These are phyloP conservation scores for Mythimna impura DNA, from an alignment of 2,888 invertebrate species.

Conservation along the genomic window DNA sequence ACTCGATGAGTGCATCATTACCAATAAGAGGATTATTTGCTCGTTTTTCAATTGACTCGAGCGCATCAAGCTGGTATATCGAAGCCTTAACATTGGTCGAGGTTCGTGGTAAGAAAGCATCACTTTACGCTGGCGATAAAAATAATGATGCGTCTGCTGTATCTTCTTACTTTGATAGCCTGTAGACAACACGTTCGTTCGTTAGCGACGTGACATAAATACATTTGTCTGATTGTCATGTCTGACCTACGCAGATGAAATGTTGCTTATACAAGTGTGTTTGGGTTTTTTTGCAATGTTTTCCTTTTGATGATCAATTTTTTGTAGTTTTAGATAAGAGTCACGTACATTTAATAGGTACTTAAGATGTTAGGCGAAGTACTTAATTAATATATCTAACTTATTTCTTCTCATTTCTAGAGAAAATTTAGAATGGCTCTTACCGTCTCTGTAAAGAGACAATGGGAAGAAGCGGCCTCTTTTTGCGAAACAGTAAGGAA, in stretches of 20 bases:
- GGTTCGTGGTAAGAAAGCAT: background rate
- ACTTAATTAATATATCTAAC: too few relatives aligned
- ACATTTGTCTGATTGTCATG: background rate
- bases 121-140: background rate
- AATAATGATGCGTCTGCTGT: constrained; percentile 1
- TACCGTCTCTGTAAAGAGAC: too few relatives aligned
- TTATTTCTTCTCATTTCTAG: too few relatives aligned
- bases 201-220: background rate
- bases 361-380: too few relatives aligned
- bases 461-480: too few relatives aligned
- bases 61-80: too few relatives aligned
- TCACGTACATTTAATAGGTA: background rate
- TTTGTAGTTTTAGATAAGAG: background rate
- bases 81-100: background rate
- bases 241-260: background rate
- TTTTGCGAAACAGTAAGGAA: too few relatives aligned
- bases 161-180: background rate
- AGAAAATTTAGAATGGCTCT: too few relatives aligned
- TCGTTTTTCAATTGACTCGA: too few relatives aligned
- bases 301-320: background rate
- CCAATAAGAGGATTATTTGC: too few relatives aligned
- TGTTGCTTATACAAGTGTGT: background rate
- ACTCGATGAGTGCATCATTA: too few relatives aligned
- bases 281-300: background rate
- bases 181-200: background rate